Evolutionary conservation across 92 coral and sea anemone genomes (phyloP), one percentile per base, ranked within the genome.

Genomic region (Epizoanthus rinbou): DNA sequence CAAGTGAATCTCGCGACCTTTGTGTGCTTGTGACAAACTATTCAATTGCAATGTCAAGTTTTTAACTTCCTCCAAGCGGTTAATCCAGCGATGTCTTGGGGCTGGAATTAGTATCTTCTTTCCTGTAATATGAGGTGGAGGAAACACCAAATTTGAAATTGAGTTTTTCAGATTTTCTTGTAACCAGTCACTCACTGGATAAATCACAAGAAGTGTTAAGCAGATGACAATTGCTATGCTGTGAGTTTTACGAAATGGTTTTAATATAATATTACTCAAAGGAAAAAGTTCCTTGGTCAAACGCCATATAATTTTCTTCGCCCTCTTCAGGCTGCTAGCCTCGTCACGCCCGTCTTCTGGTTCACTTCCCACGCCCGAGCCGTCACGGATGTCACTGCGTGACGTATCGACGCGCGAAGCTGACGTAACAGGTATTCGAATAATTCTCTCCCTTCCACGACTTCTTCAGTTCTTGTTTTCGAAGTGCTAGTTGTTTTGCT

Each of bases 81-180:
- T 73, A 45, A 90, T 81, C 91, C 91, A 84, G 10, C 71, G 88
- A 85, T 90, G 93, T 45, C 93, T 87, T 50, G 93, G 93, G 28
- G 93, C 90, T 63, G 81, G 75, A 25, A 60, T 75, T 19, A 89
- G 90, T 57, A 76, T 13, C 24, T 59, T 76, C 22, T 60, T 69
- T 76, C 82, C 82, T 15, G 41, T 43, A 54, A 1, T 24, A 17
- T 57, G 22, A 13, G 8, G 23, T 8, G 85, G 41, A 28, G 68
- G 21, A 17, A n/a, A 70, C 37, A 13, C 69, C n/a, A 69, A 28
- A 65, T 22, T 1, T 10, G 67, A 69, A 57, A 70, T 14, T n/a
- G 24, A 69, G 76, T 69, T 57, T 33, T 6, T 47, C 8, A 82
- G 56, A 62, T 74, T 41, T 82, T 82, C 70, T 14, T 0, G 54